These are phyloP conservation scores for Salvelinus sp. DNA, from an alignment of 2,113 vertebrate species.

Conservation along the genomic window DNA sequence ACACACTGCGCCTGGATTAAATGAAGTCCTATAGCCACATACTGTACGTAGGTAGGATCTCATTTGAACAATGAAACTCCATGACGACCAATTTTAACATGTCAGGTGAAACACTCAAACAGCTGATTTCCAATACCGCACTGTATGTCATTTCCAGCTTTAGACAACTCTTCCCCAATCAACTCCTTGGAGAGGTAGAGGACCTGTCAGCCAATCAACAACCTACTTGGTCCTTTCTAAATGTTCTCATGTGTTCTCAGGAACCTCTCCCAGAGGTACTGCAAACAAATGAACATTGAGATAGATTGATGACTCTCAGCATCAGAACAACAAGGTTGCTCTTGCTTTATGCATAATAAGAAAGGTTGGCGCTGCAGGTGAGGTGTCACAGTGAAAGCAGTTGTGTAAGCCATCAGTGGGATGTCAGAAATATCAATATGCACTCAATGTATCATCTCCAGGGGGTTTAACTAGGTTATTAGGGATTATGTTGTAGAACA, in stretches of 20 bases:
- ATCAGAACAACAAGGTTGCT: slow-evolving; percentile 13
- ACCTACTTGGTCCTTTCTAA: neutral
- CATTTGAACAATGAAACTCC: slow-evolving; percentile 54
- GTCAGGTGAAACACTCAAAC: slow-evolving; percentile 1
- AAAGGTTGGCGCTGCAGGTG: slow-evolving; percentile 22
- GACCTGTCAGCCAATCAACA: neutral
- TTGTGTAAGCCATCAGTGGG: slow-evolving; percentile 25
- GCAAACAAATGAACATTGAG: slow-evolving; percentile 16
- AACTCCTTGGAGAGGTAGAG: neutral
- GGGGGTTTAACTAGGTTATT: slow-evolving; percentile 34
- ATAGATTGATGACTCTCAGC: neutral
- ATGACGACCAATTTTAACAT: slow-evolving; percentile 53
- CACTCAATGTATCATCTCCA: slow-evolving; percentile 54
- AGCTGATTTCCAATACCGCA: slow-evolving; percentile 37
- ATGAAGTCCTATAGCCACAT: slow-evolving; percentile 39
- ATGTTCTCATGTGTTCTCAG: neutral
- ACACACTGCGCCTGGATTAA: slow-evolving; percentile 35
- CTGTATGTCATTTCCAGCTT: slow-evolving; percentile 30
- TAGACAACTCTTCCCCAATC: slow-evolving; percentile 23
- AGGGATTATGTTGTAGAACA: slow-evolving; percentile 51
- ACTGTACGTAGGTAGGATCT: slow-evolving; percentile 37
- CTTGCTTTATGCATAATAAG: slow-evolving; percentile 6
- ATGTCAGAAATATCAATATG: slow-evolving; percentile 59
- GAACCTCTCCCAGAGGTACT: neutral
- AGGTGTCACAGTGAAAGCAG: slow-evolving; percentile 24